A percentile compares a stretch with the other conserved stretches of the same genome.
Evolutionary conservation across 2,113 vertebrate species (phyloP).

Genomic region (Pipra filicauda): DNA sequence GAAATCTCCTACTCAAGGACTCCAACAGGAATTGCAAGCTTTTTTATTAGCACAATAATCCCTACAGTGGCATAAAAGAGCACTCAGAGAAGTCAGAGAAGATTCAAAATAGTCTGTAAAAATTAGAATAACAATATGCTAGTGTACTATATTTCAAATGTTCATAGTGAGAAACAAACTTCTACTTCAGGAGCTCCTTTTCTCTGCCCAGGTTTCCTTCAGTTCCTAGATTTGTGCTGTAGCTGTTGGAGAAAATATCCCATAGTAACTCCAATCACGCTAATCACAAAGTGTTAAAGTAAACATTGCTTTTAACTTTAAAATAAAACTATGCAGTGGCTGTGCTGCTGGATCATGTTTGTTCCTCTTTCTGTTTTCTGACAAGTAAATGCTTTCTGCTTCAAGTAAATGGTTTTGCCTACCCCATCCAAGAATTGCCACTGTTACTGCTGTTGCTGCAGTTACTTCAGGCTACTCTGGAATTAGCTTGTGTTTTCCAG

Average conservation of each 20-base stretch:
- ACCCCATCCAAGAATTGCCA: not conserved
- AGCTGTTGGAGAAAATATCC: not conserved
- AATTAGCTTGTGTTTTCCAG: not conserved
- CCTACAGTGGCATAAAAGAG: slow-evolving; percentile 18
- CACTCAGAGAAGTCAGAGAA: not conserved
- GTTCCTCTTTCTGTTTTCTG: not conserved
- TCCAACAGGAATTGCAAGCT: slow-evolving; percentile 35
- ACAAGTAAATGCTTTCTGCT: too few species aligned
- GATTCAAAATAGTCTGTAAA: slow-evolving; percentile 31
- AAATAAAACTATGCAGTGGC: not conserved
- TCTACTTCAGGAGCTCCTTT: not conserved
- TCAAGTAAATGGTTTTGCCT: not conserved
- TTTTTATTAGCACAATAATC: slow-evolving; percentile 59
- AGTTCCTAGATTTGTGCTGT: not conserved
- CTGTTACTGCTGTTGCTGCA: not conserved
- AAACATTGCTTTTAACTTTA: not conserved
- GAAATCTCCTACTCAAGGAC: slow-evolving; percentile 40
- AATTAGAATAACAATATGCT: not conserved
- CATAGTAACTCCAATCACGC: fast-evolving
- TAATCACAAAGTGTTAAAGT: not conserved
- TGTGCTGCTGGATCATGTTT: not conserved
- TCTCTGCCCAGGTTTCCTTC: not conserved
- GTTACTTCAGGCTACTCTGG: not conserved
- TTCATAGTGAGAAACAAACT: not conserved
- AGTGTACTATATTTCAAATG: not conserved